Evolutionary conservation across 2,113 vertebrate genomes (phyloP).

Genomic region (Menura novaehollandiae): DNA sequence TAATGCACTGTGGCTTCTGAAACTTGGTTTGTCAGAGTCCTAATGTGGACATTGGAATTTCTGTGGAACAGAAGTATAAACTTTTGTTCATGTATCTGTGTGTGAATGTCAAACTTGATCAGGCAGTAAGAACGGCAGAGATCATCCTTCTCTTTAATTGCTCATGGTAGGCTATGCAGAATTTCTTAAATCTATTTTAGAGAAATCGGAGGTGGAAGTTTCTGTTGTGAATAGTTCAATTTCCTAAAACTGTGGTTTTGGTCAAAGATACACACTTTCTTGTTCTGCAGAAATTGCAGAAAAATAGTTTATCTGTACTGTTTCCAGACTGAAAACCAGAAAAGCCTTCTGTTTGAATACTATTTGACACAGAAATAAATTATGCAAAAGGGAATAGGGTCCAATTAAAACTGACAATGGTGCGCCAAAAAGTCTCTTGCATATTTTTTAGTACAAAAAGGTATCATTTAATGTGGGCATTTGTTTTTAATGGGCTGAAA

Average conservation of each 20-base stretch:
- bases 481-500: neutral
- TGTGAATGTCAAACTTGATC: neutral
- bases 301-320: neutral
- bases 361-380: neutral
- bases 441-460: neutral
- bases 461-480: neutral
- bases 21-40: neutral
- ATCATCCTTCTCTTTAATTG: neutral
- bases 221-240: neutral
- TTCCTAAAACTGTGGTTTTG: neutral
- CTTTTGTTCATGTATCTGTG: neutral
- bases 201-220: neutral
- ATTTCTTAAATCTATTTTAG: neutral
- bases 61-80: neutral
- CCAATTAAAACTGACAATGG: neutral
- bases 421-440: neutral
- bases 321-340: neutral
- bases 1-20: neutral
- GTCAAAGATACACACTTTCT: neutral
- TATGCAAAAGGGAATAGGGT: neutral
- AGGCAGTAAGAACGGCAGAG: neutral
- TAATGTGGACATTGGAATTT: neutral
- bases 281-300: neutral
- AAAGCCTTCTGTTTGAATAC: neutral
- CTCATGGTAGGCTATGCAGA: neutral